phyloP scores from a whole-genome alignment of 2,797 vertebrate genomes.

The Garrulus glandarius region DNA sequence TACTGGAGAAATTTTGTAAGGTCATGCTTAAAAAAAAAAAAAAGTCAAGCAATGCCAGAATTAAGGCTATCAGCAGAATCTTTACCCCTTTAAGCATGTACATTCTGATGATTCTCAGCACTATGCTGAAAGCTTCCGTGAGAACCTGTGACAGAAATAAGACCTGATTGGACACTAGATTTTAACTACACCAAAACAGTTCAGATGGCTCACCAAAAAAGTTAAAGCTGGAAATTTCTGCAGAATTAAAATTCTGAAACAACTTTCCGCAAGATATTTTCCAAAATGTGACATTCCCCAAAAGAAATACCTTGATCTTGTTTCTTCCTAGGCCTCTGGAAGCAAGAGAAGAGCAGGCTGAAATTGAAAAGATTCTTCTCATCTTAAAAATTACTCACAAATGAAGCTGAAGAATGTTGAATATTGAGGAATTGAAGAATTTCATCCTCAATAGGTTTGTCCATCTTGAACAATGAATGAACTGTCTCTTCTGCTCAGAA shows the following conservation, averaged over 20 bases:
- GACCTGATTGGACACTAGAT: background rate
- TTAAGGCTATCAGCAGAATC: background rate
- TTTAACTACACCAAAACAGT: background rate
- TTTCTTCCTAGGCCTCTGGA: background rate
- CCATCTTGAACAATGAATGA: background rate
- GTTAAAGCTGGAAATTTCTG: background rate
- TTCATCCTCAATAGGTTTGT: background rate
- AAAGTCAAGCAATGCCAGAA: background rate
- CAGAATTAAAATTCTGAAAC: background rate
- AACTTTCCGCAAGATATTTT: background rate
- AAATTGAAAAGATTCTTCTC: background rate
- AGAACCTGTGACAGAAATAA: background rate
- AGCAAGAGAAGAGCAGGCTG: background rate
- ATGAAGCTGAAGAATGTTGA: background rate
- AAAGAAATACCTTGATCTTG: background rate
- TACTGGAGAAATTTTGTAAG: background rate
- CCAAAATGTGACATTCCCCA: background rate
- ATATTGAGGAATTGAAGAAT: too few relatives aligned
- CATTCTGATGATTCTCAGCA: background rate
- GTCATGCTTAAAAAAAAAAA: background rate
- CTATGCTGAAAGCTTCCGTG: background rate
- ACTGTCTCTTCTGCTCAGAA: background rate
- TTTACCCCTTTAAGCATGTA: background rate
- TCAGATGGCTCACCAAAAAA: background rate
- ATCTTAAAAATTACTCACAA: background rate